Evolutionary conservation across 2,797 vertebrate species (phyloP).

Genomic region (Tiaroga cobitis): DNA sequence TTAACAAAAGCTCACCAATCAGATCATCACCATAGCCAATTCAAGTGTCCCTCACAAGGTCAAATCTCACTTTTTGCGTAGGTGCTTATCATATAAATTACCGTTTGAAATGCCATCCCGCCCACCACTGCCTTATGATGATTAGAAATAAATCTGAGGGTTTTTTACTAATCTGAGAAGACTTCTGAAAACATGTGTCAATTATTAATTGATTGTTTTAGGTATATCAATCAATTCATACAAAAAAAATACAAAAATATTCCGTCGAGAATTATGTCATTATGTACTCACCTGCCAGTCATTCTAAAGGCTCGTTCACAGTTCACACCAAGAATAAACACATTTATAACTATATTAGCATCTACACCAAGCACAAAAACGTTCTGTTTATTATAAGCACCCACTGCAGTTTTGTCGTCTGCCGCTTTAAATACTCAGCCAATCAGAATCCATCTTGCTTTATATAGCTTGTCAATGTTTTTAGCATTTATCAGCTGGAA

Average conservation of each 20-base stretch:
- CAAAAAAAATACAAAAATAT: background rate
- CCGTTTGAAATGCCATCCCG: slow-evolving; percentile 69
- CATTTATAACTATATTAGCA: too few relatives aligned
- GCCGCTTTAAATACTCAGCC: too few relatives aligned
- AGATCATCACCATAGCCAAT: slow-evolving; percentile 65
- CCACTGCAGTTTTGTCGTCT: too few relatives aligned
- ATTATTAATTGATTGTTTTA: background rate
- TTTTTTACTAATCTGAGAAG: slow-evolving; percentile 49
- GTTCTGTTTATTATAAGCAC: too few relatives aligned
- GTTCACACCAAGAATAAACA: too few relatives aligned
- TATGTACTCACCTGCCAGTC: background rate
- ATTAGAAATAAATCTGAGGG: slow-evolving; percentile 69
- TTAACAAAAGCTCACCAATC: slow-evolving; percentile 71
- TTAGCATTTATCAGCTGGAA: too few relatives aligned
- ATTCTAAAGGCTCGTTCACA: background rate
- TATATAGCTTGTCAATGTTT: too few relatives aligned
- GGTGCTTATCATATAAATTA: slow-evolving; percentile 69
- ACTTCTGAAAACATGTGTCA: background rate
- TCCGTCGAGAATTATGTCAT: background rate
- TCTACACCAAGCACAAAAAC: too few relatives aligned
- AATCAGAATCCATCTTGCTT: too few relatives aligned
- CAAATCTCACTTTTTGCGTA: slow-evolving; percentile 54
- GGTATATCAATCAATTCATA: background rate
- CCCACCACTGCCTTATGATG: slow-evolving; percentile 62
- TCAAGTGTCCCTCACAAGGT: slow-evolving; percentile 59